Percentiles rank a stretch among this genome's conserved stretches.
These are phyloP conservation scores for Centruroides sculpturatus DNA, from an alignment of 1,140 invertebrate species.

Conservation along the genomic window DNA sequence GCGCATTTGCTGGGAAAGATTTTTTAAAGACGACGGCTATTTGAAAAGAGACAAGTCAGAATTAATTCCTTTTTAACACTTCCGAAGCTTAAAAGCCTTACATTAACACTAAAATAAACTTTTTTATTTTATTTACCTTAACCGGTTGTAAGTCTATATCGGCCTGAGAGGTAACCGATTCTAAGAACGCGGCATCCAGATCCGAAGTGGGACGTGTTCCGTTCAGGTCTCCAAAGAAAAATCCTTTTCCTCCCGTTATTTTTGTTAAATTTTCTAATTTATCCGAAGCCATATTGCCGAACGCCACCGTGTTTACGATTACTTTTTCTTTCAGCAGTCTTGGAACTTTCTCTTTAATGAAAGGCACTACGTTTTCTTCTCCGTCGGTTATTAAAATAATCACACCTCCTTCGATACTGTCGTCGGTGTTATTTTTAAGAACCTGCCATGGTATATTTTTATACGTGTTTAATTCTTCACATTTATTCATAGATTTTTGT, in stretches of 20 bases:
- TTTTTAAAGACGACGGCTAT: too few relatives aligned
- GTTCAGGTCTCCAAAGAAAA: constrained; percentile 11
- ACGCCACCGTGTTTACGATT: constrained; percentile 19
- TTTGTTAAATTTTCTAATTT: constrained; percentile 13
- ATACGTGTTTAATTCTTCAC: too few relatives aligned
- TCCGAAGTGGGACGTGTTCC: constrained; percentile 6
- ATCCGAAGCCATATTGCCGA: constrained; percentile 11
- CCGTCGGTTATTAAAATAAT: constrained; percentile 22
- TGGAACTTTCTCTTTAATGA: constrained; percentile 13
- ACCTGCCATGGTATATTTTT: background rate
- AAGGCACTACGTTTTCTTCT: constrained; percentile 20
- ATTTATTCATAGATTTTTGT: too few relatives aligned
- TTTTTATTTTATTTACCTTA: constrained; percentile 3
- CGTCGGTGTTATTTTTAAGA: constrained; percentile 1
- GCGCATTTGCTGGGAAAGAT: too few relatives aligned
- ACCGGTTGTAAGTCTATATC: constrained; percentile 15
- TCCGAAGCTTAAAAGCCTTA: too few relatives aligned
- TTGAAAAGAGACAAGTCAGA: too few relatives aligned
- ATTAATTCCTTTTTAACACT: too few relatives aligned
- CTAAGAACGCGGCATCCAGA: constrained; percentile 11
- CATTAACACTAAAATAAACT: too few relatives aligned
- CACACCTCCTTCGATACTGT: constrained; percentile 11
- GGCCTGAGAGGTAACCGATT: constrained; percentile 12
- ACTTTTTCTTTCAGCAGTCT: constrained; percentile 10
- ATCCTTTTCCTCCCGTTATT: constrained; percentile 15